Percentiles rank a stretch among this genome's conserved stretches.
Evolutionary conservation across 2,113 vertebrate species (phyloP).

Genomic region (Cyanoramphus novaezelandiae): DNA sequence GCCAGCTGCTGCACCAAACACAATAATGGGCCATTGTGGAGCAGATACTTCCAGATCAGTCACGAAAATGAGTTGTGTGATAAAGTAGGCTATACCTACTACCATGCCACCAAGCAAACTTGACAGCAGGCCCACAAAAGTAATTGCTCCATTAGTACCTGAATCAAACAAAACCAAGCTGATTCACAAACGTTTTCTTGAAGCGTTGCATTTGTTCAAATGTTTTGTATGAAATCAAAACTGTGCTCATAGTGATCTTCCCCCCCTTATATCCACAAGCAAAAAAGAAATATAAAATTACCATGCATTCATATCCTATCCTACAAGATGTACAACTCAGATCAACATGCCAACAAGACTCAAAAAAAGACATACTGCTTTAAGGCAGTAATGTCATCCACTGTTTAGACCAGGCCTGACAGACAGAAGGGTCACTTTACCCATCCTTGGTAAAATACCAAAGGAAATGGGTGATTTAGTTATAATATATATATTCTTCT

Average conservation of each 20-base stretch:
- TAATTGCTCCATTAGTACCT: slow-evolving; percentile 96
- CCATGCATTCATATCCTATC: neutral
- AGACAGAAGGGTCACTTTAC: neutral
- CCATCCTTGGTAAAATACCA: neutral
- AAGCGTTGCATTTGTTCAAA: neutral
- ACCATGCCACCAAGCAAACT: slow-evolving; percentile 88
- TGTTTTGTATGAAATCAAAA: neutral
- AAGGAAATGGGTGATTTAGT: neutral
- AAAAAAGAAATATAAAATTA: neutral
- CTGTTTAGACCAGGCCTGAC: neutral
- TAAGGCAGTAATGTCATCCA: neutral
- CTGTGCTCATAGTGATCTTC: neutral
- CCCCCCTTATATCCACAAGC: neutral
- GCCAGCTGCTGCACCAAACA: slow-evolving; percentile 86
- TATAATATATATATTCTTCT: neutral
- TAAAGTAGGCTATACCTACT: slow-evolving; percentile 86
- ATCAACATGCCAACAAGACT: neutral
- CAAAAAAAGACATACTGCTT: neutral
- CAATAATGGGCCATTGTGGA: slow-evolving; percentile 91
- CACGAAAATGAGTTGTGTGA: slow-evolving; percentile 84
- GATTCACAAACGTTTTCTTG: neutral
- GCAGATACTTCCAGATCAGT: slow-evolving; percentile 83
- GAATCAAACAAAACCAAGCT: slow-evolving; percentile 4
- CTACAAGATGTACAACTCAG: neutral
- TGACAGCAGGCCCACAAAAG: slow-evolving; percentile 82